Percentiles rank a stretch among this genome's conserved stretches.
phyloP scores from a whole-genome alignment of 2,797 vertebrate species.

The Protosalanx chinensis region DNA sequence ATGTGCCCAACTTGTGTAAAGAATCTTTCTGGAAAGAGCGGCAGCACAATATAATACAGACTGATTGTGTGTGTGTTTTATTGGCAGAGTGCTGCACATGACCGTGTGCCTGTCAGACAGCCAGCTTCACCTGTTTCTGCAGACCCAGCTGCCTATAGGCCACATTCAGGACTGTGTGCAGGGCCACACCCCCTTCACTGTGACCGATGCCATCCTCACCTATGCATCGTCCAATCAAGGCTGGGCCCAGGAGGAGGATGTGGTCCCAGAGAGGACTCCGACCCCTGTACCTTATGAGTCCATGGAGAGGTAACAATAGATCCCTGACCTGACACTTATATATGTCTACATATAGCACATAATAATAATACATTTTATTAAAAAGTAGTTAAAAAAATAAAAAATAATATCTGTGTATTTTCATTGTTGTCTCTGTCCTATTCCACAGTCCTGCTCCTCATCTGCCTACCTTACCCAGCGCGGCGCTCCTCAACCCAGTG shows the following conservation, averaged over 20 bases:
- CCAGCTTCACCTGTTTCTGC: conserved; percentile 95
- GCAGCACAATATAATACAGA: not conserved
- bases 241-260: conserved; percentile 74
- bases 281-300: conserved; percentile 73
- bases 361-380: no score
- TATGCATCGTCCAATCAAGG: conserved; percentile 90
- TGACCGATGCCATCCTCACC: conserved; percentile 88
- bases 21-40: not conserved
- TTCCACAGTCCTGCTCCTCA: conserved; percentile 67
- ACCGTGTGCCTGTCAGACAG: conserved; percentile 97
- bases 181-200: conserved; percentile 81
- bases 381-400: no score
- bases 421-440: not conserved
- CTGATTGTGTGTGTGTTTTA: not conserved
- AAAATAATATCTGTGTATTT: no score
- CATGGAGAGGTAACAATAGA: conserved; percentile 68
- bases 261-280: conserved; percentile 48
- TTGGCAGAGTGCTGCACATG: conserved; percentile 83
- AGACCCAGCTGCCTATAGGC: conserved; percentile 88
- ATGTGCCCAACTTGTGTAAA: not conserved
- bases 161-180: conserved; percentile 92
- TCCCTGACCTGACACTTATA: not conserved
- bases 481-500: conserved; percentile 5
- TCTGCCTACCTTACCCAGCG: conserved; percentile 46
- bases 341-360: no score